Conservation (phyloP, 2,113 vertebrate species). For the Zosterops lateralis region DNA sequence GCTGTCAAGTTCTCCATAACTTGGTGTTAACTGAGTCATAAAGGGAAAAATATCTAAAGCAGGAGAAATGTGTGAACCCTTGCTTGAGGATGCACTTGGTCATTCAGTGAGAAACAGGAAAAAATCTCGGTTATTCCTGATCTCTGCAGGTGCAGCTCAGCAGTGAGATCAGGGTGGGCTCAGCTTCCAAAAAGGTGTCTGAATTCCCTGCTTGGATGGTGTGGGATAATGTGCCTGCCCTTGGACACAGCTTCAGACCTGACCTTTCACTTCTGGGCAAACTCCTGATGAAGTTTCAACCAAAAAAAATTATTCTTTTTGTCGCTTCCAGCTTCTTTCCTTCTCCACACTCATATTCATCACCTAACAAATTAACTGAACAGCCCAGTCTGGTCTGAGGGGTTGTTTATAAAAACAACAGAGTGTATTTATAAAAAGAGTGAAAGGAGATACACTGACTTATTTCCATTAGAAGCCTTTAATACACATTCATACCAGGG, state of each 20-base stretch:
- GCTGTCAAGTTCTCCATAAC: conserved; percentile 41
- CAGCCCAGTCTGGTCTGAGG: neutral
- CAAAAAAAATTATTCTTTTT: neutral
- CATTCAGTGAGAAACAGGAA: conserved; percentile 11
- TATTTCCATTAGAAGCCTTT: neutral
- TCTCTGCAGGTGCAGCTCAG: neutral
- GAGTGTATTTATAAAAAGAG: neutral
- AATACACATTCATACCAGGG: neutral
- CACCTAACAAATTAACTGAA: neutral
- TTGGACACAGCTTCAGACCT: neutral
- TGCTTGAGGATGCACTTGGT: conserved; percentile 27
- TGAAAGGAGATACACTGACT: neutral
- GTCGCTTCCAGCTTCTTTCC: neutral
- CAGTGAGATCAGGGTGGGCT: neutral
- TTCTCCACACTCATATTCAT: neutral
- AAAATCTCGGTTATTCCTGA: neutral
- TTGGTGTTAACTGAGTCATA: conserved; percentile 39
- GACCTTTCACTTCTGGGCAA: neutral
- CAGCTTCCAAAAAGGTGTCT: neutral
- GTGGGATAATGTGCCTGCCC: neutral
- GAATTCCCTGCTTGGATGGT: neutral
- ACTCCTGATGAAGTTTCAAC: neutral
- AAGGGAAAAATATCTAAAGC: conserved; percentile 29
- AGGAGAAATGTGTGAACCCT: conserved; percentile 12
- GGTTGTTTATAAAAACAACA: neutral